Evolutionary conservation across 2,113 vertebrate species (phyloP).

Genomic region (Sorex fumeus): DNA sequence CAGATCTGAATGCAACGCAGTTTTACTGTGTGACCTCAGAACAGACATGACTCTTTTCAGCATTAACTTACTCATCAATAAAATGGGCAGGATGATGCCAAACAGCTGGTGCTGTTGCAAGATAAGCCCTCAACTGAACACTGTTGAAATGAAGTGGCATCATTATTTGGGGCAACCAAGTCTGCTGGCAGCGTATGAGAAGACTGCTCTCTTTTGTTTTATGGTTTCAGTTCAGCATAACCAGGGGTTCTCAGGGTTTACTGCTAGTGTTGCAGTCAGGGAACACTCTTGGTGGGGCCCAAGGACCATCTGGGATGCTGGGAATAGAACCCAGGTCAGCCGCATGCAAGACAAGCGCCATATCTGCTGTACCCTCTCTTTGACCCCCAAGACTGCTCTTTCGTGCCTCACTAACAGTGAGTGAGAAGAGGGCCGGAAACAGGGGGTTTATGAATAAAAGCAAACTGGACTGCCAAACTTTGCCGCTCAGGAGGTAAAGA

Average conservation of each 20-base stretch:
- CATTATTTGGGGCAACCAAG: background rate
- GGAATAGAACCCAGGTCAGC: no score
- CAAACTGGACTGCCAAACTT: background rate
- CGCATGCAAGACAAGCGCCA: no score
- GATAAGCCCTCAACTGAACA: background rate
- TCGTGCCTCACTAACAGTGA: background rate
- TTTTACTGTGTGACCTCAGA: background rate
- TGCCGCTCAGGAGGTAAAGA: slow-evolving; percentile 23
- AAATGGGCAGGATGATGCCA: background rate
- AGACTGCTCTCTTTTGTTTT: no score
- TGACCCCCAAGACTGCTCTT: background rate
- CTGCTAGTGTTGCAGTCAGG: no score
- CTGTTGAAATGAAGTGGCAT: slow-evolving; percentile 20
- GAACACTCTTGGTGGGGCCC: background rate
- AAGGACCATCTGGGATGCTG: background rate
- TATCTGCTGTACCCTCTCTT: no score
- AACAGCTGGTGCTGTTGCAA: background rate
- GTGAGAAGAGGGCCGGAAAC: background rate
- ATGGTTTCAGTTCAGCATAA: no score
- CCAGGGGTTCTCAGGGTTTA: no score
- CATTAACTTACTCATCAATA: slow-evolving; percentile 23
- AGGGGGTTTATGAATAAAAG: background rate
- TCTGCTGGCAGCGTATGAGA: background rate
- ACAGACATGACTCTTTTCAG: background rate
- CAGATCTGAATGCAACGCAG: background rate